Percentiles rank a stretch among this genome's conserved stretches.
Evolutionary conservation across 2,113 vertebrate species (phyloP).

Genomic region (Cyphomyrus discorhynchus): DNA sequence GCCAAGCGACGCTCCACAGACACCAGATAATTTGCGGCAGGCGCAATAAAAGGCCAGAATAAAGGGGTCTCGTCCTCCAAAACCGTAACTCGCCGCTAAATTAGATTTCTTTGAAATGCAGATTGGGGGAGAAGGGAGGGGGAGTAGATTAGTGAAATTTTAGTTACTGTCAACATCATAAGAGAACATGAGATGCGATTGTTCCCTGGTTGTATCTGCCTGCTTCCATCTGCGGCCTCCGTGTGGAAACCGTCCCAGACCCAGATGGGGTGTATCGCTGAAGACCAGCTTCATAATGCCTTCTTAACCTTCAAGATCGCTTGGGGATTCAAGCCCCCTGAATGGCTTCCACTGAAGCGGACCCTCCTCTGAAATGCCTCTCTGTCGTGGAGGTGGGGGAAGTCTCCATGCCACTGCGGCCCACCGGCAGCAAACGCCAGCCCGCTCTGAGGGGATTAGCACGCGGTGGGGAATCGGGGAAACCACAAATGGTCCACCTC

Average conservation of each 20-base stretch:
- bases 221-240: slow-evolving; percentile 99
- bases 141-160: slow-evolving; percentile 99
- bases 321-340: slow-evolving; percentile 87
- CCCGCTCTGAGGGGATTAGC: neutral
- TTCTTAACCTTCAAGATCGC: slow-evolving; percentile 99
- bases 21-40: slow-evolving; percentile 98
- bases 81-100: slow-evolving; percentile 78
- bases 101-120: slow-evolving; percentile 99
- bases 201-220: slow-evolving; percentile 95
- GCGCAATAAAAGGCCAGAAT: slow-evolving; percentile 97
- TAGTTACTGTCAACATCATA: slow-evolving; percentile 99
- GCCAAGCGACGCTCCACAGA: slow-evolving; percentile 90
- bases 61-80: slow-evolving; percentile 91
- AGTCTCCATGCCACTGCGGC: neutral
- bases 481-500: neutral
- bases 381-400: slow-evolving; percentile 32
- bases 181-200: slow-evolving; percentile 99
- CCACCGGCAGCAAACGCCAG: neutral
- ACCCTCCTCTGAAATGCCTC: slow-evolving; percentile 97
- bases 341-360: slow-evolving; percentile 57
- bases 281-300: slow-evolving; percentile 96
- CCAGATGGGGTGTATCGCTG: slow-evolving; percentile 99
- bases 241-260: slow-evolving; percentile 99
- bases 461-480: neutral
- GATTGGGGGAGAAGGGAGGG: slow-evolving; percentile 88